Conservation (phyloP, 2,113 vertebrate genomes). For the Hirundichthys speculiger region DNA sequence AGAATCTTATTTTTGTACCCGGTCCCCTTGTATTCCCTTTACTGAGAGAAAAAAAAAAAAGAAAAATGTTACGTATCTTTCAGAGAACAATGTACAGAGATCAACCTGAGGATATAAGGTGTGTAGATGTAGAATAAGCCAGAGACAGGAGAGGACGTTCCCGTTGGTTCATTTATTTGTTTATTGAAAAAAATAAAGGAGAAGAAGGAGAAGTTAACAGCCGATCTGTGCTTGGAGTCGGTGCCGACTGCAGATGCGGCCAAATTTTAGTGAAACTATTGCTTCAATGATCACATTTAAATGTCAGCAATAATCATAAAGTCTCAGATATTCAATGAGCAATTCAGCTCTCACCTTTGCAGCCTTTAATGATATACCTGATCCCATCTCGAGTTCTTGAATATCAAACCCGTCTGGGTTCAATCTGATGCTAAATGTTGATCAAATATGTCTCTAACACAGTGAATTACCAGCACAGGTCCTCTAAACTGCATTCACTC, state of each 20-base stretch:
- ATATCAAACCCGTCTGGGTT: slow-evolving; percentile 8
- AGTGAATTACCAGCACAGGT: background rate
- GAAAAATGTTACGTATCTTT: no score
- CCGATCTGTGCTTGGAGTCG: no score
- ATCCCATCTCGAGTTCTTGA: slow-evolving; percentile 7
- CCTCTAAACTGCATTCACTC: background rate
- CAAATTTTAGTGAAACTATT: background rate
- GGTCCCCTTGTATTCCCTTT: no score
- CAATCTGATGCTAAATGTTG: slow-evolving; percentile 21
- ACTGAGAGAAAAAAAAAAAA: no score
- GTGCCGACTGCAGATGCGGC: background rate
- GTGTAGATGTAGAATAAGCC: no score
- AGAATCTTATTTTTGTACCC: no score
- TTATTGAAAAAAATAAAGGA: no score
- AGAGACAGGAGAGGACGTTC: no score
- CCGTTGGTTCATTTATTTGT: no score
- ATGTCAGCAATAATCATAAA: slow-evolving; percentile 22
- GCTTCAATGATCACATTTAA: background rate
- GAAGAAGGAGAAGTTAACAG: no score
- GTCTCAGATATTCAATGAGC: slow-evolving; percentile 10
- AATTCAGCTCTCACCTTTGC: slow-evolving; percentile 6
- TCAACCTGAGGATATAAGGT: no score
- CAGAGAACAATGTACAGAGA: no score
- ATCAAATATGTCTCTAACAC: slow-evolving; percentile 5
- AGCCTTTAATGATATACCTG: slow-evolving; percentile 17